Percentiles rank a stretch among this genome's conserved stretches.
These are phyloP conservation scores for Ferrisia virgata DNA, from an alignment of 2,888 invertebrate genomes.

Conservation along the genomic window DNA sequence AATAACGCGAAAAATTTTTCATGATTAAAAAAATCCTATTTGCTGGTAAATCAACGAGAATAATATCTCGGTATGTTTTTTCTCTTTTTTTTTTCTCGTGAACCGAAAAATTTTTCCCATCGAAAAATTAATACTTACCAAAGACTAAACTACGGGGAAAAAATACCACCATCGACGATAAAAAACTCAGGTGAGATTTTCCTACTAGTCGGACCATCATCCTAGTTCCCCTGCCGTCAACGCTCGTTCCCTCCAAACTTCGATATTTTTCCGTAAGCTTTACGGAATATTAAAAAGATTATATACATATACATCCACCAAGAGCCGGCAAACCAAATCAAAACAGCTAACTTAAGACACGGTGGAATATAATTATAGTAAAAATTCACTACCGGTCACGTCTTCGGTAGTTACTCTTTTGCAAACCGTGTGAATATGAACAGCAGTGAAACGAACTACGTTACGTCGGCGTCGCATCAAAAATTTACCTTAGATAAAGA, in stretches of 20 bases:
- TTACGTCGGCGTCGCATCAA: not conserved
- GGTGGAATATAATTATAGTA: not conserved
- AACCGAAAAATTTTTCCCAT: not conserved
- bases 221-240: too few species aligned
- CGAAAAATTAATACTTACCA: not conserved
- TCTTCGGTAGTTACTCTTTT: too few species aligned
- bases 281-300: not conserved
- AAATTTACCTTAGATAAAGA: not conserved
- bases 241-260: not conserved
- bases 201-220: too few species aligned
- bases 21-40: not conserved
- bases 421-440: not conserved
- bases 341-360: not conserved
- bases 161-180: too few species aligned
- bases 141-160: not conserved
- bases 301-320: not conserved
- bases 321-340: not conserved
- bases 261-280: not conserved
- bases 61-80: not conserved
- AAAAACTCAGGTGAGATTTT: not conserved
- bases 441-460: not conserved
- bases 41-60: not conserved
- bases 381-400: not conserved
- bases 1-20: not conserved
- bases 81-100: not conserved